Conservation (phyloP, 2,888 invertebrate genomes). For the Xestia ashworthii region DNA sequence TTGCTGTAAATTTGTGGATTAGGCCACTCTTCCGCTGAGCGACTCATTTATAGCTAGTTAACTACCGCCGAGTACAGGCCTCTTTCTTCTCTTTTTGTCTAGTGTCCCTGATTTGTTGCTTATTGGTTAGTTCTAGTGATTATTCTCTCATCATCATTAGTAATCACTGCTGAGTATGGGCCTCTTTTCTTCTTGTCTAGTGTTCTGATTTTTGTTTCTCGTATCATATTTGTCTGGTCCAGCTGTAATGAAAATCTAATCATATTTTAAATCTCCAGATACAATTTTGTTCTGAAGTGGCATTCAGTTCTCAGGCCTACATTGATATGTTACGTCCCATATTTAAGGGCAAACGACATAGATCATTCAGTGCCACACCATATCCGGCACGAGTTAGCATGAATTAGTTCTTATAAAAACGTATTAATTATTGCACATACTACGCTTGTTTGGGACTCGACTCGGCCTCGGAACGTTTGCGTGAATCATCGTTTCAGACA, state of each 20-base stretch:
- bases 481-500: slow-evolving; percentile 58
- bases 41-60: no score
- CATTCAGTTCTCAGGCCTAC: slow-evolving; percentile 22
- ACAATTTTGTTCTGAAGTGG: slow-evolving; percentile 3
- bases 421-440: slow-evolving; percentile 45
- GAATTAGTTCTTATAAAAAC: slow-evolving; percentile 45
- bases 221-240: neutral
- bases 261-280: neutral
- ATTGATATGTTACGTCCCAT: slow-evolving; percentile 11
- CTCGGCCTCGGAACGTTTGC: slow-evolving; percentile 47
- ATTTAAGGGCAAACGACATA: slow-evolving; percentile 45
- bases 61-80: no score
- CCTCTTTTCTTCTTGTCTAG: neutral
- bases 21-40: no score
- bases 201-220: neutral
- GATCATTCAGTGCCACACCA: slow-evolving; percentile 31
- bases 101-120: no score
- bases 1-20: no score
- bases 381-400: slow-evolving; percentile 38
- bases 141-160: neutral
- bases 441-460: slow-evolving; percentile 33
- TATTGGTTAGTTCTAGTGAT: neutral
- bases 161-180: neutral
- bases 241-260: neutral
- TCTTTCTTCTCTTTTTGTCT: no score